Evolutionary conservation across 2,113 vertebrate genomes (phyloP).

Genomic region (Accipiter cooperii): DNA sequence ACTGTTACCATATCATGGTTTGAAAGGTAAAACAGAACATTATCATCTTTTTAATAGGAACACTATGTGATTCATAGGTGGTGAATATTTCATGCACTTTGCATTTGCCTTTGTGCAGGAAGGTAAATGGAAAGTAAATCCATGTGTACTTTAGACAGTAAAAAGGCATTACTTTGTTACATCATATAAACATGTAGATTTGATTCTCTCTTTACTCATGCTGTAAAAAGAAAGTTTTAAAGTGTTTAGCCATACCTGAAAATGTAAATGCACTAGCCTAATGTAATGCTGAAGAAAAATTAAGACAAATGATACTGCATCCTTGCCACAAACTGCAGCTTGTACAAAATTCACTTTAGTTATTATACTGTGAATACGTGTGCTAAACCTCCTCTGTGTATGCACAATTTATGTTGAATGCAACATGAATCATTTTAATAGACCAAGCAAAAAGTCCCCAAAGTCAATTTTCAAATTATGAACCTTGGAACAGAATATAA

Average conservation of each 20-base stretch:
- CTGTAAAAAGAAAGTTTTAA: slow-evolving; percentile 82
- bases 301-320: slow-evolving; percentile 83
- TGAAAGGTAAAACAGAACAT: slow-evolving; percentile 52
- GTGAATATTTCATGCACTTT: slow-evolving; percentile 90
- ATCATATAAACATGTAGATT: slow-evolving; percentile 93
- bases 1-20: slow-evolving; percentile 12
- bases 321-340: slow-evolving; percentile 79
- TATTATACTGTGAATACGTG: slow-evolving; percentile 77
- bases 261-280: slow-evolving; percentile 80
- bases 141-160: slow-evolving; percentile 87
- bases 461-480: slow-evolving; percentile 89
- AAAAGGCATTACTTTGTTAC: slow-evolving; percentile 90
- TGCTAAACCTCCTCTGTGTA: slow-evolving; percentile 87
- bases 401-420: slow-evolving; percentile 94
- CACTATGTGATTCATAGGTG: slow-evolving; percentile 60
- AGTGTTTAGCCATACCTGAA: slow-evolving; percentile 79
- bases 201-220: slow-evolving; percentile 80
- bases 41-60: slow-evolving; percentile 65
- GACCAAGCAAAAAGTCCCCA: slow-evolving; percentile 85
- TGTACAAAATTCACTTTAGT: slow-evolving; percentile 82
- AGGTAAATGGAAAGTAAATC: slow-evolving; percentile 93
- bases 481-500: slow-evolving; percentile 81
- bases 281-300: slow-evolving; percentile 80
- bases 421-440: slow-evolving; percentile 98
- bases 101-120: slow-evolving; percentile 81